Evolutionary conservation across 2,797 vertebrate species (phyloP), one percentile per base, ranked within the genome.

Genomic region (Balearica regulorum): DNA sequence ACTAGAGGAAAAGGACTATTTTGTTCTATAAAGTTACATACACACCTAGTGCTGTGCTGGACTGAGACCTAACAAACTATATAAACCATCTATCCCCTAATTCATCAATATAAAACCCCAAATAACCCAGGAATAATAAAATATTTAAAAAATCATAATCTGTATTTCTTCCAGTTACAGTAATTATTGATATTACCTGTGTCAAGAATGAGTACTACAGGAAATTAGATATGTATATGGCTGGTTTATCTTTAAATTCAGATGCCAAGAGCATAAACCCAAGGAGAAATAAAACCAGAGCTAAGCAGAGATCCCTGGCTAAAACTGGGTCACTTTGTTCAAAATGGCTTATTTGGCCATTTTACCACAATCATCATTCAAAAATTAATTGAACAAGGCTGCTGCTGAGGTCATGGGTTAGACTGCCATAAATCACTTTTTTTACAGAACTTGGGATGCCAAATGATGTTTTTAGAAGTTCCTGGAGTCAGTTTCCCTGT

Each of bases 251-350:
- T 75, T 64, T 64, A 76, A 75, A 75, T 72, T 83, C 41, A 90
- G 35, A 51, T 1, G 0, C 21, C 25, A 48, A 39, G 5, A 87
- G 15, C 1, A 8, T 31, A 83, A 89, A 86, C 64, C 0, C 31
- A 64, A 58, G 15, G 20, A 64, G 44, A 55, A 72, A 55, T 24
- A 9, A 66, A 89, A 82, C 8, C 19, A 62, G 33, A 69, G 31
- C 11, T 62, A 29, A 80, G 28, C 37, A 81, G 6, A 88, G 37
- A 92, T 78, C 7, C 28, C 80, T 22, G 29, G 11, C 20, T 81
- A 22, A 69, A 77, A 24, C 12, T 33, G 12, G 8, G 64, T 61
- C 12, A 37, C 33, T 68, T 85, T 58, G 16, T 22, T 89, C 73
- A 62, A 33, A 77, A n/a, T 6, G 16, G 26, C 33, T 88, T 79